Evolutionary conservation across 2,797 vertebrate genomes (phyloP).

Genomic region (Sebastes umbrosus): DNA sequence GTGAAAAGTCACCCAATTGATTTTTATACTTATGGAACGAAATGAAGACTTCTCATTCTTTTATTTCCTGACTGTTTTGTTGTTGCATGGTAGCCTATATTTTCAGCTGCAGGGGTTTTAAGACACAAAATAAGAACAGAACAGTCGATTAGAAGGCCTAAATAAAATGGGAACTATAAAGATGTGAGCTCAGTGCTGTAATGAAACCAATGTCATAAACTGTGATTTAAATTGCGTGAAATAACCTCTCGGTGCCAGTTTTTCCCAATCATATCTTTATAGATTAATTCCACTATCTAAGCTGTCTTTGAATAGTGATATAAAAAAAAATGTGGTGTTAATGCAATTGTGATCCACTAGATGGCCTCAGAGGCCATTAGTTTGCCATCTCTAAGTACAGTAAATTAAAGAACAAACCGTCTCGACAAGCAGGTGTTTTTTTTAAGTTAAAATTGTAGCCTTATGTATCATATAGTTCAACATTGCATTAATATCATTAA

Average conservation of each 20-base stretch:
- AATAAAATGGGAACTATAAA: neutral
- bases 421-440: neutral
- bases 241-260: neutral
- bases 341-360: conserved; percentile 45
- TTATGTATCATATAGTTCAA: neutral
- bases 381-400: neutral
- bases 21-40: neutral
- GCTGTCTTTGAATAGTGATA: neutral
- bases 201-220: neutral
- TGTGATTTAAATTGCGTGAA: neutral
- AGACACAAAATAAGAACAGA: neutral
- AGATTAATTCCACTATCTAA: neutral
- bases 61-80: too few relatives aligned
- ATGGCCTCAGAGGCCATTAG: conserved; percentile 34
- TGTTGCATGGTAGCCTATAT: neutral
- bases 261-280: neutral
- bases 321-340: neutral
- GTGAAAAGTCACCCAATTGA: neutral
- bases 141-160: too few relatives aligned
- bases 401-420: neutral
- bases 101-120: neutral
- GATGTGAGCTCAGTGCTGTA: neutral
- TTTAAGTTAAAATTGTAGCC: neutral
- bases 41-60: neutral
- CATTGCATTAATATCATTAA: neutral